A percentile compares a stretch with the other conserved stretches of the same genome.
phyloP scores from a whole-genome alignment of 2,888 invertebrate species.

The Andrena hattorfiana region DNA sequence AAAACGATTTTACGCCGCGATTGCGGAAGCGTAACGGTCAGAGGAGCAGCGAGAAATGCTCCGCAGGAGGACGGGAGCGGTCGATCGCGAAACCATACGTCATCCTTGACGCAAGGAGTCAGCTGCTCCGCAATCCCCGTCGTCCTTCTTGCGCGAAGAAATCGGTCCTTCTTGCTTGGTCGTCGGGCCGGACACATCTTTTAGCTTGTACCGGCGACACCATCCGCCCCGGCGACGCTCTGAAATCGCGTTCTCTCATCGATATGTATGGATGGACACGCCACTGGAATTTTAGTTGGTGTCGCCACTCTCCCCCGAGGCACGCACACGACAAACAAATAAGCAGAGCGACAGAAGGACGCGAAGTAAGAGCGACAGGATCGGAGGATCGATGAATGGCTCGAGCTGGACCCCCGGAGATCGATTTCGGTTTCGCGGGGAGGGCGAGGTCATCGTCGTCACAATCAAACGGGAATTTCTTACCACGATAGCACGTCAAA shows the following conservation, averaged over 20 bases:
- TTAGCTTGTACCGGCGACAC: conserved; percentile 79
- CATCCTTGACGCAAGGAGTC: conserved; percentile 79
- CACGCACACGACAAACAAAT: conserved; percentile 74
- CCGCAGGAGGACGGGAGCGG: conserved; percentile 25
- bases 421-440: conserved; percentile 13
- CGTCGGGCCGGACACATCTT: conserved; percentile 73
- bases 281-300: conserved; percentile 83
- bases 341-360: conserved; percentile 68
- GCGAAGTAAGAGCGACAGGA: conserved; percentile 58
- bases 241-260: conserved; percentile 76
- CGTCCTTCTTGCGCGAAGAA: conserved; percentile 77
- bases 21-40: conserved; percentile 36
- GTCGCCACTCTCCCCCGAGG: conserved; percentile 63
- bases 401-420: not conserved
- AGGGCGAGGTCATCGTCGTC: conserved; percentile 11
- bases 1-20: conserved; percentile 36
- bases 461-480: conserved; percentile 28
- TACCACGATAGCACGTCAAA: not conserved
- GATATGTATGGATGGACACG: conserved; percentile 82
- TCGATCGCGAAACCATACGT: conserved; percentile 75
- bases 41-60: conserved; percentile 25
- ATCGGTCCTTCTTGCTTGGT: conserved; percentile 78
- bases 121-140: conserved; percentile 76
- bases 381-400: conserved; percentile 51
- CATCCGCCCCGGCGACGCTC: conserved; percentile 58